Evolutionary conservation across 2,888 invertebrate genomes (phyloP), one percentile per base, ranked within the genome.

Genomic region (Phalera bucephala): DNA sequence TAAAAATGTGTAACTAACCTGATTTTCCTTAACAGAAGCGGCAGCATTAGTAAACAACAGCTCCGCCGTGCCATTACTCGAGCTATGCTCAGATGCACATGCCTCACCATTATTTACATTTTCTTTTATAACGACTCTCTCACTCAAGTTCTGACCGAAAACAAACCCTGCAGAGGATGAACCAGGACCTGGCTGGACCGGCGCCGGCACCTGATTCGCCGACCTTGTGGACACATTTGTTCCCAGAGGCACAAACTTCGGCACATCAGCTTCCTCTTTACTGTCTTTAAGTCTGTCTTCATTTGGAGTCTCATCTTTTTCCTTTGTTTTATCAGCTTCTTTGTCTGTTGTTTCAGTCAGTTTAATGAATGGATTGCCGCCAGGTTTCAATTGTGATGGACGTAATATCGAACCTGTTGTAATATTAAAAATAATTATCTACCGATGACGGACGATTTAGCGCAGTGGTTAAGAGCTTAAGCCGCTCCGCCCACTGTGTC

Each of bases 91-190:
- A 1, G 60, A 56, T 5, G 72, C 52, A 7, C 62, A 49, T 10
- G 78, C 72, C 27, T 85, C 82, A n/a, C 91, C 91, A 54, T 91
- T 90, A 31, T 89, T 91, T 1, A 90, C 81, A 41, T 90, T 90
- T 31, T 86, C 90, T 48, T 93, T 91, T 21, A 93, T 93, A 17
- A 94, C 89, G 6, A 96, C 97, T 56, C 97, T 91, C 54, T 96
- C 97, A 64, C 95, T 95, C 31, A 97, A 91, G 81, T 97, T 97
- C 77, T 97, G 96, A 1, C 97, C 97, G 79, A 98, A 98, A 8
- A 97, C 95, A 89, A 97, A 97, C 20, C 93, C 93, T 14, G 93
- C 91, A 1, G 81, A 70, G 13, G 93, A 91, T 1, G 81, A 70
- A 36, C 71, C 70, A 0, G 83, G 66, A 8, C 80, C 60, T 1